Evolutionary conservation across 2,888 invertebrate genomes (phyloP).

Genomic region (Isoperla grammatica): DNA sequence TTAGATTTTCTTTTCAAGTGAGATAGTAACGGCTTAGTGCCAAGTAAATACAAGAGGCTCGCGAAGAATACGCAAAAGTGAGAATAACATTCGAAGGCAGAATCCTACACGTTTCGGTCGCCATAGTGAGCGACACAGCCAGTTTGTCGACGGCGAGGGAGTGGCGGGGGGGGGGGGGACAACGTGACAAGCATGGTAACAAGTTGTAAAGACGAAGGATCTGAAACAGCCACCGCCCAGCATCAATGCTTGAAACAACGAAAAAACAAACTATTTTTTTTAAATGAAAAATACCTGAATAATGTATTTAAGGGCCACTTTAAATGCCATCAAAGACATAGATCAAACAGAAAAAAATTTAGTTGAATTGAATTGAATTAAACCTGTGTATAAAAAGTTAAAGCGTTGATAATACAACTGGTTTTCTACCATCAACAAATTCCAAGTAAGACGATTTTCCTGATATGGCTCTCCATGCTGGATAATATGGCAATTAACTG

Average conservation of each 20-base stretch:
- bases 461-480: too few species aligned
- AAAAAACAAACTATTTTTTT: not conserved
- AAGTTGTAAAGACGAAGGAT: conserved; percentile 18
- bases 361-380: not conserved
- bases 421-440: too few species aligned
- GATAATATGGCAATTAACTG: too few species aligned
- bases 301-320: conserved; percentile 7
- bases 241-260: conserved; percentile 1
- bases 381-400: too few species aligned
- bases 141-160: not conserved
- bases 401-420: too few species aligned
- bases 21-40: not conserved
- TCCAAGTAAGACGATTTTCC: too few species aligned
- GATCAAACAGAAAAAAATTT: conserved; percentile 10
- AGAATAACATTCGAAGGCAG: conserved; percentile 1
- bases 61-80: not conserved
- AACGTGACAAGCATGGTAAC: conserved; percentile 23
- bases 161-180: not conserved
- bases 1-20: not conserved
- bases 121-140: not conserved
- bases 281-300: conserved; percentile 2
- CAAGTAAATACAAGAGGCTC: too few species aligned
- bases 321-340: conserved; percentile 13
- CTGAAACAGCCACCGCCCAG: conserved; percentile 13
- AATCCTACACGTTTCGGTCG: not conserved